Base-by-base conservation (phyloP, 2,797 vertebrate species). In the Morus bassanus region DNA sequence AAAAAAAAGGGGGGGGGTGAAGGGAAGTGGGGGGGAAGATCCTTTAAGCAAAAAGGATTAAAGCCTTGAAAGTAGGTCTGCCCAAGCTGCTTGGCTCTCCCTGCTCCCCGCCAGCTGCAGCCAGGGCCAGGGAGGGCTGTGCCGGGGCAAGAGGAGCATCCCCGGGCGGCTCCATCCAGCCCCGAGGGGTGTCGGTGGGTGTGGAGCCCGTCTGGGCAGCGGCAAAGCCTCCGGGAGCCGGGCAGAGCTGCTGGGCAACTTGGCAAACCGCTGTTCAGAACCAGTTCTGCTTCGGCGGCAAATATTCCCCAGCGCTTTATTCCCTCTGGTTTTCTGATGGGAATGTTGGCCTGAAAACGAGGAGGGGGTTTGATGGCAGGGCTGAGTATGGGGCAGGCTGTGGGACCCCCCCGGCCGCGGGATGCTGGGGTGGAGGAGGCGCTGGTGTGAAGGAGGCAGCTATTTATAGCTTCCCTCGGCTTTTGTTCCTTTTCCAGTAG, bases 41-140 rank as follows among this genome's bases (percentile, higher is more conserved):
- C 97, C 97, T 98, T 98, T 97, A 97, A 98, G 97, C 96, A 97
- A 98, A 98, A 98, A 97, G 98, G 98, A 98, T 98, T 98, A 98
- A 98, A 98, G 97, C 97, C 94, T 96, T 93, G 97, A 98, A 98
- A 98, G 97, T 98, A 98, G 98, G 98, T 98, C 98, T 98, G 95
- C 97, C 95, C 75, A 39, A 96, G 91, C 89, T 50, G 60, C 78
- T 87, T 33, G 5, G 67, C 74, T 85, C 51, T 73, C 75, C 41
- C 60, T 89, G 93, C 94, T 94, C 91, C 59, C 86, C 14, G 27
- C 82, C 81, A 88, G 75, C 80, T 23, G 50, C 86, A 87, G 76
- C 86, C 51, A 57, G 95, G 77, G 64, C 60, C 65, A 63, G 84
- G 95, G 61, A 91, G 75, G 70, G n/a, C 73, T 81, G 87, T 60